Evolutionary conservation across 2,888 invertebrate species (phyloP), one percentile per base, ranked within the genome.

Genomic region (Vesta saturnalis): DNA sequence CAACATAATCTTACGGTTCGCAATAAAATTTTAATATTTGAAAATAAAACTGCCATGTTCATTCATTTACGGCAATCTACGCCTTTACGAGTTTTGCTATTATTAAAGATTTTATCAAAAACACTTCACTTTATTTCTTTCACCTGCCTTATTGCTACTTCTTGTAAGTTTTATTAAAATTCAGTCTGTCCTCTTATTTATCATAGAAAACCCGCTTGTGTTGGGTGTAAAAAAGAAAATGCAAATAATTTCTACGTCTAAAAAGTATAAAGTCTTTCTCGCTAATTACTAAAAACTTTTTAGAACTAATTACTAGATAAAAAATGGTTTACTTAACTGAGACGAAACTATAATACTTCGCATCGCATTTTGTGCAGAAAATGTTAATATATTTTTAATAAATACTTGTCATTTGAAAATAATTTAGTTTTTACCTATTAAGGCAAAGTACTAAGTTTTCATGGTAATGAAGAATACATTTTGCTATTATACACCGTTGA

Each of bases 1-100:
- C 71, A 23, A 67, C 64, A 56, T 73, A 73, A 73, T 73, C 73
- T 69, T 65, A 64, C 52, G 54, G 60, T 60, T 72, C 69, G 64
- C 65, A 63, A 71, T 71, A 71, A 69, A 71, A 73, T 69, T 73
- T 69, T 73, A 71, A 73, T 71, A 73, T 69, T 69, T 52, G 57
- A 64, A 64, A 73, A 69, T 69, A 68, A 64, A 64, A 69, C 69
- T 64, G 63, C 56, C 46, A 46, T 62, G 59, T 62, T 67, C 62
- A 64, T 68, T 68, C 63, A 68, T 64, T 63, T 60, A 64, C 55
- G 47, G 59, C 63, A 64, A 64, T 67, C 60, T 63, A 63, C 67
- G 58, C 62, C 58, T 67, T 63, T 68, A 68, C 60, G 68, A 57
- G 58, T 67, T 63, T 58, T 62, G 46, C 60, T 58, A 68, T 68